A percentile compares a stretch with the other conserved stretches of the same genome.
These are phyloP conservation scores for Seladonia tumulorum DNA, from an alignment of 2,888 invertebrate species.

Conservation along the genomic window DNA sequence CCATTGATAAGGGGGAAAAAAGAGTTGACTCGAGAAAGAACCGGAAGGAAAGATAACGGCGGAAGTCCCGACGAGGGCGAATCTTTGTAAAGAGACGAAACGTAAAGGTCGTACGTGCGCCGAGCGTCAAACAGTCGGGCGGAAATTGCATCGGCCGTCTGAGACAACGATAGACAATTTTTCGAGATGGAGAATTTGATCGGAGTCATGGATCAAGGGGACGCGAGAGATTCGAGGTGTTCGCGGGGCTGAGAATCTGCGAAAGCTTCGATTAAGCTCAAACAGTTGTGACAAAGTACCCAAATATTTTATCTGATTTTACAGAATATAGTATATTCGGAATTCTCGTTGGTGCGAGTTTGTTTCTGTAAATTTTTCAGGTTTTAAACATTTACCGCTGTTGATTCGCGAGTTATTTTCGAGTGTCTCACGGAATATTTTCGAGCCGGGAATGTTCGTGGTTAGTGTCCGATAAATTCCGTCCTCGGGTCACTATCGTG, in stretches of 20 bases:
- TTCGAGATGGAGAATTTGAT: constrained; percentile 43
- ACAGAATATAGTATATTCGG: neutral
- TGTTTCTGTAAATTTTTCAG: neutral
- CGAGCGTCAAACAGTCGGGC: constrained; percentile 66
- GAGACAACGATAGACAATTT: constrained; percentile 65
- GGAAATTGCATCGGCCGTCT: constrained; percentile 66
- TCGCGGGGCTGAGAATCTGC: neutral
- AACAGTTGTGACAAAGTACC: neutral
- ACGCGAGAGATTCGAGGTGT: neutral
- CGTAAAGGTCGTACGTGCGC: constrained; percentile 71
- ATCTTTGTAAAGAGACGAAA: constrained; percentile 72
- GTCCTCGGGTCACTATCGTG: constrained; percentile 65
- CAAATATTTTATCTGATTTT: neutral
- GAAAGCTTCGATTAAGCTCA: neutral
- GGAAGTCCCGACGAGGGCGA: constrained; percentile 56
- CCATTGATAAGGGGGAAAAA: constrained; percentile 54
- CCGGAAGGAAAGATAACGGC: constrained; percentile 64
- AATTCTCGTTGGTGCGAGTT: neutral
- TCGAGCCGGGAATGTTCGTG: constrained; percentile 75
- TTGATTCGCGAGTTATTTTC: constrained; percentile 41
- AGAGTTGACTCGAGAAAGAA: constrained; percentile 30
- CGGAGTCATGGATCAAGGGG: constrained; percentile 5
- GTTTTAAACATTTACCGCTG: neutral
- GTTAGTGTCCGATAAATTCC: constrained; percentile 80
- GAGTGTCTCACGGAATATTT: constrained; percentile 75